These are phyloP conservation scores for Parnassius orleans DNA, from an alignment of 2,888 invertebrate species.

Conservation along the genomic window DNA sequence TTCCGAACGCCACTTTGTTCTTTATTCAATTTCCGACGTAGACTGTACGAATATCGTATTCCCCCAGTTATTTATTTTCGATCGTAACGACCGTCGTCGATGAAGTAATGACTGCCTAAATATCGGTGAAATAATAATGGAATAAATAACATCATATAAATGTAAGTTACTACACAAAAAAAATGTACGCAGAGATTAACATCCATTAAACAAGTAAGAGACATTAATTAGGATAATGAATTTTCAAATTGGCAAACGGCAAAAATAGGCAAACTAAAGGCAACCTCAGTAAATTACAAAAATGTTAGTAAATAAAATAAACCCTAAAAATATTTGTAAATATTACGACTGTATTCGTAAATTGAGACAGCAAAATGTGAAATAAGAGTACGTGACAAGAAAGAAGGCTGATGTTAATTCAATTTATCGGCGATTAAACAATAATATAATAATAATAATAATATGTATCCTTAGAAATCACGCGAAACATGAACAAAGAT, in stretches of 20 bases:
- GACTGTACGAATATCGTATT: conserved; percentile 53
- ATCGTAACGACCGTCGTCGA: conserved; percentile 1
- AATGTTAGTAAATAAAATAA: too few relatives aligned
- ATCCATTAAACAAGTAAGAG: conserved; percentile 64
- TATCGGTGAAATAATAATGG: not conserved
- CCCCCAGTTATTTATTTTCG: conserved; percentile 39
- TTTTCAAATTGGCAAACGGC: conserved; percentile 31
- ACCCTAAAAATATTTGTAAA: too few relatives aligned
- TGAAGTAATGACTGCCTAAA: not conserved
- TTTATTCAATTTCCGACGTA: conserved; percentile 79
- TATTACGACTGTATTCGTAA: too few relatives aligned
- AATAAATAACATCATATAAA: conserved; percentile 4
- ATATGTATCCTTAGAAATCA: too few relatives aligned
- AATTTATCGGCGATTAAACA: too few relatives aligned
- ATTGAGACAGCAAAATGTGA: too few relatives aligned
- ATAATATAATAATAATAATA: too few relatives aligned
- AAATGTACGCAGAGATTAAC: conserved; percentile 58
- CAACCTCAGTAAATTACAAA: too few relatives aligned
- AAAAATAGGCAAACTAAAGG: too few relatives aligned
- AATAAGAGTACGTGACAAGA: too few relatives aligned
- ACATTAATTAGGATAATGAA: conserved; percentile 57
- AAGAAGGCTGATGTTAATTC: too few relatives aligned
- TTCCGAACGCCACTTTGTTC: conserved; percentile 79
- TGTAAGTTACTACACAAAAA: conserved; percentile 38
- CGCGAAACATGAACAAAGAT: too few relatives aligned